Evolutionary conservation across 2,113 vertebrate species (phyloP), one percentile per base, ranked within the genome.

Genomic region (Illadopsis cleaveri): DNA sequence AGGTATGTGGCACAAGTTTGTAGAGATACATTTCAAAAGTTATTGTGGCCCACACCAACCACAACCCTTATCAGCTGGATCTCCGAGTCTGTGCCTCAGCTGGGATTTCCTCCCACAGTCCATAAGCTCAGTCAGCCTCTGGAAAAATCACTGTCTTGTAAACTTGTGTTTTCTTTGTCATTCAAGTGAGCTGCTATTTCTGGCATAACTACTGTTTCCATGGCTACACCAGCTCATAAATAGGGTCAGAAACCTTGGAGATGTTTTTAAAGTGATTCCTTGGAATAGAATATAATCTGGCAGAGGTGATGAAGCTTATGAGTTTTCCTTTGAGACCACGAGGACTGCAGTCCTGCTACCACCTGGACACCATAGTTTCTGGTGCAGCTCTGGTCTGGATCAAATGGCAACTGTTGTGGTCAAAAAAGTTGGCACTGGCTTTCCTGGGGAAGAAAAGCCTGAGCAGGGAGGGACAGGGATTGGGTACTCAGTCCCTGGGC

Each of bases 81-180:
- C 89, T 60, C 23, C 2, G 7, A 50, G 72, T 5, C 38, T 53
- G 57, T 9, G 12, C 62, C 84, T 93, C 72, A 4, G 27, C 45
- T 89, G 78, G 90, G 90, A 91, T 96, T 94, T 93, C 71, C 85
- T 96, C 90, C 94, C 82, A 73, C 87, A 70, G 87, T 87, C 91
- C 87, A 92, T 35, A 72, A 88, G 84, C 71, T 78, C 85, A 86
- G 60, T 48, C 77, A 83, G 86, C 86, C 60, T 73, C 80, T 75
- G 80, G 80, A 96, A 94, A 94, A 96, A 89, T 83, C 87, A 68
- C 44, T 65, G 38, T 75, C 93, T 92, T 94, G 69, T 96, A 96
- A 94, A 96, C 90, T 93, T 83, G 31, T 96, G 88, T 88, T 93
- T 94, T 88, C 82, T 94, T 92, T 96, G 94, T 95, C 85, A 76